These are phyloP conservation scores for Drosophila paramelanica DNA, from an alignment of 2,888 invertebrate genomes.

Conservation along the genomic window DNA sequence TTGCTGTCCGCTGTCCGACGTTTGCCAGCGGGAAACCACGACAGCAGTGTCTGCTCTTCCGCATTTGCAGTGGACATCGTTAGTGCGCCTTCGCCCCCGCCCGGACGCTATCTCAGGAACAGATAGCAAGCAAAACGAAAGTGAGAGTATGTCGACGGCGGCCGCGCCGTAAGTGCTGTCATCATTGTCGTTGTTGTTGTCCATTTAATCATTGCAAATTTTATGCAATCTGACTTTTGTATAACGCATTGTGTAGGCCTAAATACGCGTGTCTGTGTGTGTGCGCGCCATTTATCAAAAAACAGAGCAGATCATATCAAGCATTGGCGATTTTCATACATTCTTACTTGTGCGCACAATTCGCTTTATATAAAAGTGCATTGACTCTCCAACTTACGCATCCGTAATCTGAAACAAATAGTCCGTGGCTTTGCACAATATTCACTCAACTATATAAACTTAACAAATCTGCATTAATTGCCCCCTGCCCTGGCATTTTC, in stretches of 20 bases:
- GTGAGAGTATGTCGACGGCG: slow-evolving; percentile 56
- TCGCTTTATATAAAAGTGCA: slow-evolving; percentile 58
- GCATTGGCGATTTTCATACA: slow-evolving; percentile 29
- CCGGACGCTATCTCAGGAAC: neutral
- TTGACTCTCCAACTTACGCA: slow-evolving; percentile 44
- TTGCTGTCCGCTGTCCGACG: neutral
- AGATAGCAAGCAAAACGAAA: slow-evolving; percentile 51
- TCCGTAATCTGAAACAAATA: slow-evolving; percentile 2
- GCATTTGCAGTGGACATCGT: slow-evolving; percentile 58
- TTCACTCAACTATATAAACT: neutral
- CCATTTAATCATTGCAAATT: slow-evolving; percentile 77
- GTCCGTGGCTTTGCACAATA: neutral
- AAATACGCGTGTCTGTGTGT: slow-evolving; percentile 12
- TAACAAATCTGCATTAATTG: slow-evolving; percentile 17
- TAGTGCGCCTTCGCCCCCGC: slow-evolving; percentile 17
- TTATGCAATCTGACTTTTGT: slow-evolving; percentile 72
- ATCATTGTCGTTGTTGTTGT: slow-evolving; percentile 31
- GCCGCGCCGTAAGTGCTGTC: slow-evolving; percentile 4
- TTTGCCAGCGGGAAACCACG: slow-evolving; percentile 8
- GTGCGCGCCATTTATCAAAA: slow-evolving; percentile 57
- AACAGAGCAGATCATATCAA: slow-evolving; percentile 45
- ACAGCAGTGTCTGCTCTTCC: slow-evolving; percentile 53
- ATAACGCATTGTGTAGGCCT: slow-evolving; percentile 42
- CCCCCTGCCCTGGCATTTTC: slow-evolving; percentile 9
- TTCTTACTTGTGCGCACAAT: slow-evolving; percentile 26